These are phyloP conservation scores for Megalops atlanticus DNA, from an alignment of 2,113 vertebrate genomes.

Conservation along the genomic window DNA sequence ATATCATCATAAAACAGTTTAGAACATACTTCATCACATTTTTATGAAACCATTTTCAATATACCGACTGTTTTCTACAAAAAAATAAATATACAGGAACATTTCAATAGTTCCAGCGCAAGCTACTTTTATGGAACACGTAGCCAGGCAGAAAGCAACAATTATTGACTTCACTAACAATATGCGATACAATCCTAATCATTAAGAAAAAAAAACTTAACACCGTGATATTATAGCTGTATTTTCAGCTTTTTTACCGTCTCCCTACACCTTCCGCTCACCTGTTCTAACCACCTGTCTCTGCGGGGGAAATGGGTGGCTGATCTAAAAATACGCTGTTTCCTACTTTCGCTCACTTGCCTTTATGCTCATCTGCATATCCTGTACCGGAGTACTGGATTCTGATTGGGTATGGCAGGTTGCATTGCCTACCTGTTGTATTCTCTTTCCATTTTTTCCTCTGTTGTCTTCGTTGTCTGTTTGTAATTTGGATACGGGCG, in stretches of 20 bases:
- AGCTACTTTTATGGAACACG: neutral
- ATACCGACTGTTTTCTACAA: neutral
- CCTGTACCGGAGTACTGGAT: conserved; percentile 44
- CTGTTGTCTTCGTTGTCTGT: neutral
- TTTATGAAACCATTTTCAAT: neutral
- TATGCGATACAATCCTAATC: too few relatives aligned
- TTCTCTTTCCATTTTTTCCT: neutral
- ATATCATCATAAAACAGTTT: neutral
- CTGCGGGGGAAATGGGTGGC: neutral
- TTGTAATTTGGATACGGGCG: neutral
- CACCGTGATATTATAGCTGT: neutral
- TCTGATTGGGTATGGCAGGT: conserved; percentile 51
- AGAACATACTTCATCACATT: neutral
- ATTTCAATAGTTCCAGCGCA: neutral
- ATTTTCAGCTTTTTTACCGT: neutral
- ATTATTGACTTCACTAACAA: neutral
- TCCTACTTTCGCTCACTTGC: conserved; percentile 29
- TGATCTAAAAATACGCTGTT: conserved; percentile 32
- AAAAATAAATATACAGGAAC: neutral
- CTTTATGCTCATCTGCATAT: conserved; percentile 50
- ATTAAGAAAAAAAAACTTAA: neutral
- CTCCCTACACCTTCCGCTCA: neutral
- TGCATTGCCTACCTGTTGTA: neutral
- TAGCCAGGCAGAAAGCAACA: neutral
- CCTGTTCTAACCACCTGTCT: neutral